Evolutionary conservation across 2,797 vertebrate species (phyloP).

Genomic region (Melopsittacus undulatus): DNA sequence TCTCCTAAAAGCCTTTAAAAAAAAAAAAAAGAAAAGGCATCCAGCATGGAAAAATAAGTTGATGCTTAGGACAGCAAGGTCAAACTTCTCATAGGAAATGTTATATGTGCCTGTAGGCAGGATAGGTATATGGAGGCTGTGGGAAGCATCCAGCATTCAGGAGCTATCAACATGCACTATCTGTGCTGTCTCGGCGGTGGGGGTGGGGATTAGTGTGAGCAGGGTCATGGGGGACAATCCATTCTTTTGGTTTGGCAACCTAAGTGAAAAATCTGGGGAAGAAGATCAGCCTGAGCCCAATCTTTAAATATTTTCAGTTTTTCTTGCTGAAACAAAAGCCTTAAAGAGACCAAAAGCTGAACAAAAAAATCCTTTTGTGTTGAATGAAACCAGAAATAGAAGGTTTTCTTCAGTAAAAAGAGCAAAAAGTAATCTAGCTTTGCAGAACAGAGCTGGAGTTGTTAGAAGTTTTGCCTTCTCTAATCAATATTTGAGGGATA

Average conservation of each 20-base stretch:
- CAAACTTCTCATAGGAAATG: constrained; percentile 34
- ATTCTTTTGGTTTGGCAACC: constrained; percentile 64
- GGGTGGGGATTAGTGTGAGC: constrained; percentile 9
- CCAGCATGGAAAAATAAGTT: constrained; percentile 63
- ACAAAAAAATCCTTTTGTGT: constrained; percentile 44
- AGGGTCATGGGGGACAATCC: constrained; percentile 23
- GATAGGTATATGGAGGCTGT: constrained; percentile 40
- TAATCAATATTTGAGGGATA: constrained; percentile 13
- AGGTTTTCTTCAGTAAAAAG: constrained; percentile 31
- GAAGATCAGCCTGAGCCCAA: constrained; percentile 38
- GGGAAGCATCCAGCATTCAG: constrained; percentile 50
- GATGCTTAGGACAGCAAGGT: constrained; percentile 50
- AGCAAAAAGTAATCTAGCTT: neutral
- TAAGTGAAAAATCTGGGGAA: constrained; percentile 61
- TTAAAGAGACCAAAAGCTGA: constrained; percentile 50
- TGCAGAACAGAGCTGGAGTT: neutral
- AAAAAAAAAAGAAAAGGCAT: neutral
- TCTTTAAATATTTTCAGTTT: constrained; percentile 64
- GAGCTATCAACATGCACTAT: constrained; percentile 52
- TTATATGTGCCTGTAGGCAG: constrained; percentile 40
- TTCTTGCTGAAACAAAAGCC: constrained; percentile 63
- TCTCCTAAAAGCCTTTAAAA: neutral
- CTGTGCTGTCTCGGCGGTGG: neutral
- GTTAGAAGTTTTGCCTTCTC: constrained; percentile 39
- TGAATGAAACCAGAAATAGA: constrained; percentile 66